Base-by-base conservation (phyloP, 2,888 invertebrate species). In the Apodemia zela region DNA sequence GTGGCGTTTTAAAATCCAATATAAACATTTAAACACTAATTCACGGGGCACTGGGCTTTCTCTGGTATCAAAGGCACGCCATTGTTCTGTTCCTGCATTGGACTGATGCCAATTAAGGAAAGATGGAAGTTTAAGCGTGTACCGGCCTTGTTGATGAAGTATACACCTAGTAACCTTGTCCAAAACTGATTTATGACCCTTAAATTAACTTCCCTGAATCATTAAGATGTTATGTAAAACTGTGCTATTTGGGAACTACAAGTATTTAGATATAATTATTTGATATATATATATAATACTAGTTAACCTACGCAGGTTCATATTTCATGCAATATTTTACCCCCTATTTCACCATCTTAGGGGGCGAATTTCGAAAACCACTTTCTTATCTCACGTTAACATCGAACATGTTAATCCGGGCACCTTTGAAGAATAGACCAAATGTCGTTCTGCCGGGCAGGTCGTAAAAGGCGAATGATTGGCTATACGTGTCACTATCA, bases 71-170 rank as follows among this genome's bases (percentile, higher is more conserved):
- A 61, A 69, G 69, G 69, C 72, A 70, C 74, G 72, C 71, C 70
- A 72, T 68, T 73, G 71, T 72, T 72, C 71, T 73, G 71, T 69
- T 66, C 65, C 61, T 67, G 69, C 65, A 67, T 76, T 76, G 76
- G 76, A 74, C 70, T 71, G 60, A 67, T 69, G 76, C 76, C 76
- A 77, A 75, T 71, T 73, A 74, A 69, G 72, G 64, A 65, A 66
- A 71, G 70, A 66, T 68, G 71, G 54, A 69, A 69, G 71, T 67
- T 69, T 63, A 63, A 70, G 69, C 72, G 67, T 61, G 64, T 64
- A 60, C 68, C 72, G 68, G 29, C 66, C 67, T 67, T 67, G 63
- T 59, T 59, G 59, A 59, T 42, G 47, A 59, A 18, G 35, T 60
- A 60, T 60, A 35, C 35, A 11, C 59, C 59, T 21, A 38, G 59